phyloP scores from a whole-genome alignment of 2,888 invertebrate genomes.

The Leucophenga maculata region DNA sequence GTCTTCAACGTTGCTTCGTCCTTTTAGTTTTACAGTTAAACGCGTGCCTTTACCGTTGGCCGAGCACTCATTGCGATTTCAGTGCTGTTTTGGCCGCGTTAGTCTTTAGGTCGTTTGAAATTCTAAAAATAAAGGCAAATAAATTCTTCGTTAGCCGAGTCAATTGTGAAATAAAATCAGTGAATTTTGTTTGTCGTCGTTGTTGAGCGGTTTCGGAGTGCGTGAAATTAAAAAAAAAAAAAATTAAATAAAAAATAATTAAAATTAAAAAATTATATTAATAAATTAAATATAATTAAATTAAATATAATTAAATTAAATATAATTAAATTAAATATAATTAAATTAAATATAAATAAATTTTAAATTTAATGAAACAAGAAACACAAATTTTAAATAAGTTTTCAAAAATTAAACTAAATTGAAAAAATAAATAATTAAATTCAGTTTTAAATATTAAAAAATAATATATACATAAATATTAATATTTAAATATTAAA shows the following conservation, averaged over 20 bases:
- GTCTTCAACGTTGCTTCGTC: conserved; percentile 27
- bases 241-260: not conserved
- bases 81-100: conserved; percentile 47
- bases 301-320: not conserved
- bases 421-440: too few species aligned
- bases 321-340: conserved; percentile 7
- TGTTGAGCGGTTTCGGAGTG: conserved; percentile 4
- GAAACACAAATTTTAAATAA: not conserved
- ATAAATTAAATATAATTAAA: not conserved
- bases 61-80: conserved; percentile 36
- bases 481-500: not conserved
- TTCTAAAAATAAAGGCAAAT: conserved; percentile 8
- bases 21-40: conserved; percentile 19
- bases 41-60: conserved; percentile 23
- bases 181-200: not conserved
- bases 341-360: not conserved
- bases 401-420: not conserved
- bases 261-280: not conserved
- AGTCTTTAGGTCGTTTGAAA: conserved; percentile 14
- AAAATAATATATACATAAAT: not conserved
- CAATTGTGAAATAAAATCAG: not conserved
- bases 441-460: too few species aligned
- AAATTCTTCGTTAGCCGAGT: not conserved
- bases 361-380: not conserved
- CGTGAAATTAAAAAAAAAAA: conserved; percentile 4